These are phyloP conservation scores for Apolygus lucorum DNA, from an alignment of 1,140 invertebrate genomes.

Conservation along the genomic window DNA sequence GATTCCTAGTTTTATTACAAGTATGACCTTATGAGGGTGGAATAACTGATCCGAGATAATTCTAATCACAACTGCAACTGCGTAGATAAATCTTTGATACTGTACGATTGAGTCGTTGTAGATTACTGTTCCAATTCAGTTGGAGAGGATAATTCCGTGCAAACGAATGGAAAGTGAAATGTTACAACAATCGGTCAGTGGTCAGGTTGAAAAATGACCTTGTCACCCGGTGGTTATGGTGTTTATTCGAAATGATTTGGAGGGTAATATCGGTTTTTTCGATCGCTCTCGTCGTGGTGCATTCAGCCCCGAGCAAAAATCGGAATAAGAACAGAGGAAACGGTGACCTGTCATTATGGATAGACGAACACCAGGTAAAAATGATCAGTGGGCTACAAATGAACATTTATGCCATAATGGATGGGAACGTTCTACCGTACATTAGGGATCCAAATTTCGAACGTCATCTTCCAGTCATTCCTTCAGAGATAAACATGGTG, in stretches of 20 bases:
- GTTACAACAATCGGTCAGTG: too few relatives aligned
- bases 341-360: slow-evolving; percentile 73
- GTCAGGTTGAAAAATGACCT: background rate
- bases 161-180: too few relatives aligned
- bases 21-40: too few relatives aligned
- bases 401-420: slow-evolving; percentile 79
- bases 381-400: slow-evolving; percentile 79
- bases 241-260: background rate
- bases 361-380: slow-evolving; percentile 78
- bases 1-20: too few relatives aligned
- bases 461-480: slow-evolving; percentile 77
- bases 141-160: too few relatives aligned
- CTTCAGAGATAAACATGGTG: slow-evolving; percentile 77
- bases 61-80: too few relatives aligned
- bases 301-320: background rate
- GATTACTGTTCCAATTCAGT: too few relatives aligned
- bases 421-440: slow-evolving; percentile 74
- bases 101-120: too few relatives aligned
- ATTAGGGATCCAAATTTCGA: slow-evolving; percentile 83
- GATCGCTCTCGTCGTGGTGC: background rate
- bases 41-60: too few relatives aligned
- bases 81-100: too few relatives aligned
- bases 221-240: background rate
- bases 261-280: background rate
- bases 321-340: slow-evolving; percentile 18